Percentiles rank a stretch among this genome's conserved stretches.
phyloP scores from a whole-genome alignment of 2,888 invertebrate genomes.

The Quadriops clusia region DNA sequence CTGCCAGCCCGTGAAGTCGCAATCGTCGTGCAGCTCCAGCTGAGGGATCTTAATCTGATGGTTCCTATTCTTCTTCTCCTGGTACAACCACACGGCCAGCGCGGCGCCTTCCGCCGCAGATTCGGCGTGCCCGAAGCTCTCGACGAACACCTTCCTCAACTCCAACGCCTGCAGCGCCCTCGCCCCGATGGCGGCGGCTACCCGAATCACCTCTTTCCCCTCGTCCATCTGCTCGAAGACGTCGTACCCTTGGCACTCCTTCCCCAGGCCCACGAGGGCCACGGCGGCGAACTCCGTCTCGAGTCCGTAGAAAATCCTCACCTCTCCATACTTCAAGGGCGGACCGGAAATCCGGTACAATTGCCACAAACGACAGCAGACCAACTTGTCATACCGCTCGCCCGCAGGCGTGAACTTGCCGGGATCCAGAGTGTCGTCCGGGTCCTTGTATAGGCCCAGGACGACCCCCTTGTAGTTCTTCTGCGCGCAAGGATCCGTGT shows the following conservation, averaged over 20 bases:
- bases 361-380: conserved; percentile 44
- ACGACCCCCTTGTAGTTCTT: conserved; percentile 41
- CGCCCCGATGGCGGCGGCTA: conserved; percentile 53
- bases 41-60: conserved; percentile 32
- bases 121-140: conserved; percentile 65
- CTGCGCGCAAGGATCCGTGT: conserved; percentile 26
- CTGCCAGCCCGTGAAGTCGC: conserved; percentile 58
- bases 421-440: conserved; percentile 40
- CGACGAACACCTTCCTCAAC: conserved; percentile 51
- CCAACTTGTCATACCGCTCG: conserved; percentile 44
- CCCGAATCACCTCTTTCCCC: conserved; percentile 59
- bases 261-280: conserved; percentile 64
- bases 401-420: conserved; percentile 51
- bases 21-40: conserved; percentile 48
- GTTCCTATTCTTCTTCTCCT: conserved; percentile 46
- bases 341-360: conserved; percentile 35
- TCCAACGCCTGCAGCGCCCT: conserved; percentile 41
- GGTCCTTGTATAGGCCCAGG: conserved; percentile 50
- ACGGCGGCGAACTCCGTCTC: conserved; percentile 52
- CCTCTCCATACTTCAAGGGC: conserved; percentile 43
- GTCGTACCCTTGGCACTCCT: conserved; percentile 54
- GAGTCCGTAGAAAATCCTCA: conserved; percentile 51
- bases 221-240: conserved; percentile 60
- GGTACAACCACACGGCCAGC: conserved; percentile 57
- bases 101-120: conserved; percentile 69